A percentile compares a stretch with the other conserved stretches of the same genome.
Evolutionary conservation across 2,888 invertebrate genomes (phyloP).

Genomic region (Glyphotaelius pellucidus): DNA sequence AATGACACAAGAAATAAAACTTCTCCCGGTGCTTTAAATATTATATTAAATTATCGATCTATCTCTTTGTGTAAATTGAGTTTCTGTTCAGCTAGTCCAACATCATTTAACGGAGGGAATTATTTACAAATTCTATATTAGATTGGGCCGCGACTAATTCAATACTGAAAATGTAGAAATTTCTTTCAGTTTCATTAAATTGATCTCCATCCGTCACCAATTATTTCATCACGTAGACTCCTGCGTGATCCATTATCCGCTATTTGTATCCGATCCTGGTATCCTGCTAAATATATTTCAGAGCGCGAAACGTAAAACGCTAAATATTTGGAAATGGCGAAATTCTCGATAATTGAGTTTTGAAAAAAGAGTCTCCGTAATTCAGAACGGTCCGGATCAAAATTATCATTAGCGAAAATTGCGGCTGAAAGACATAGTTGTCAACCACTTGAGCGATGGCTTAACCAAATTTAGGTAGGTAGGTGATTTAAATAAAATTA

Average conservation of each 20-base stretch:
- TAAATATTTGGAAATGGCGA: neutral
- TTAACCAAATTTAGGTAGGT: too few species aligned
- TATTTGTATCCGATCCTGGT: neutral
- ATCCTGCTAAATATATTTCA: neutral
- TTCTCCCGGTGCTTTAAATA: neutral
- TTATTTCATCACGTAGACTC: neutral
- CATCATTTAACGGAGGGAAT: neutral
- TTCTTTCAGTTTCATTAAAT: neutral
- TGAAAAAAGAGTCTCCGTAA: neutral
- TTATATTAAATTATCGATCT: neutral
- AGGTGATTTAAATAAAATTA: too few species aligned
- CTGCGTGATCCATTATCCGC: neutral
- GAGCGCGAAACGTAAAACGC: neutral
- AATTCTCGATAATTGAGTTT: neutral
- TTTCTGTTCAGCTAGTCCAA: neutral
- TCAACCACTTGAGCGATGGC: too few species aligned
- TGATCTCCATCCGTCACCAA: neutral
- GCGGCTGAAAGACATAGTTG: neutral
- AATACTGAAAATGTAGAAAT: neutral
- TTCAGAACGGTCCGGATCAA: neutral
- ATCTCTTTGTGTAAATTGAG: neutral
- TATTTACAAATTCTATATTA: neutral
- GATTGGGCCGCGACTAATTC: neutral
- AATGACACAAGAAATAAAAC: neutral
- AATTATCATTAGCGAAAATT: neutral